Percentiles rank a stretch among this genome's conserved stretches.
Evolutionary conservation across 2,113 vertebrate genomes (phyloP).

Genomic region (Actenoides hombroni): DNA sequence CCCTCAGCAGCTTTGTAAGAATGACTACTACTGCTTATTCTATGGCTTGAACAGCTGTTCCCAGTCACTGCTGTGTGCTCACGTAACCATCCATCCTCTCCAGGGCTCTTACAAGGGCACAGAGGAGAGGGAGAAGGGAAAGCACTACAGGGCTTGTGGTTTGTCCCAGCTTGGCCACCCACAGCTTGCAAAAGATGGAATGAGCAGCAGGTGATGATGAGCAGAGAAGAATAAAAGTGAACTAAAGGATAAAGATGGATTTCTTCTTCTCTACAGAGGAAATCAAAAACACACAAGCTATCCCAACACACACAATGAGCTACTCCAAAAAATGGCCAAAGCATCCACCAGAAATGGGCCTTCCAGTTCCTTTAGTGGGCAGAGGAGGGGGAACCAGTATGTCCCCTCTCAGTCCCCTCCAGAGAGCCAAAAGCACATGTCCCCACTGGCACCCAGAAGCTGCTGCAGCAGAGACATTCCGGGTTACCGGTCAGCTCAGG

Average conservation of each 20-base stretch:
- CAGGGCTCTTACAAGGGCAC: not conserved
- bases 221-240: not conserved
- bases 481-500: not conserved
- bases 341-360: not conserved
- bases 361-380: not conserved
- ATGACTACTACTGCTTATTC: not conserved
- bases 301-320: not conserved
- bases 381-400: not conserved
- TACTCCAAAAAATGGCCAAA: not conserved
- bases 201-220: not conserved
- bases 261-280: not conserved
- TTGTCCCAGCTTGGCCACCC: not conserved
- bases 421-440: not conserved
- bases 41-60: not conserved
- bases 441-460: not conserved
- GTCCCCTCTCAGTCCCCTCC: not conserved
- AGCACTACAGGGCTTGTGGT: not conserved
- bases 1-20: not conserved
- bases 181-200: not conserved
- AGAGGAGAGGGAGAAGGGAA: not conserved
- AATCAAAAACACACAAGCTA: not conserved
- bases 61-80: not conserved
- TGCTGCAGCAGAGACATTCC: not conserved
- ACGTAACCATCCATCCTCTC: not conserved
- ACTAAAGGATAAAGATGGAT: not conserved